Base-by-base conservation (phyloP, 2,797 vertebrate species). In the Alca torda region DNA sequence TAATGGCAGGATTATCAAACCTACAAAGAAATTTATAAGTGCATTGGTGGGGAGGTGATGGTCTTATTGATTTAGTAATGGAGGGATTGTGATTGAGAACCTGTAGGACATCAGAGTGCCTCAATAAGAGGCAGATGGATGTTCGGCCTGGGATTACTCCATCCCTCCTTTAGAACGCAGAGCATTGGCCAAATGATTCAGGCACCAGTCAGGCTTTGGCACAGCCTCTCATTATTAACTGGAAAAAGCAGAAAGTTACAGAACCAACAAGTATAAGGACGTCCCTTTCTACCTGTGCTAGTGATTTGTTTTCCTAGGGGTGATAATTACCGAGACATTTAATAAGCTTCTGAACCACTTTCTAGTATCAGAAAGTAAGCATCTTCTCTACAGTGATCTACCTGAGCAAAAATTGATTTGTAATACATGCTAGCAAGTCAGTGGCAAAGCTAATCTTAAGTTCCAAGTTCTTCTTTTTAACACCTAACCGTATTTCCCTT, bases 1-100 rank as follows among this genome's bases (percentile, higher is more conserved):
- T 96, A 91, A 94, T 81, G 60, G 72, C 43, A 95, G 60, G 45
- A 91, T 88, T 90, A 94, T 69, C 61, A 97, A 92, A 94, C 64
- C n/a, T 92, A 46, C 64, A 86, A 91, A 82, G 63, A 69, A 91
- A 74, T 92, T 95, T 74, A 2, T 75, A 92, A 90, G 41, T 93
- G 87, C 69, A 84, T 46, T 94, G 87, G 75, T n/a, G 30, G 59
- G 11, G 10, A 72, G 54, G 53, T 74, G 74, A 91, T 46, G 41
- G 54, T 79, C 65, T 92, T 88, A 91, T 37, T 84, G 95, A 94
- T 90, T 93, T 70, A 74, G 41, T 88, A 96, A 94, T 83, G 79
- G 87, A 92, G 37, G 21, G 54, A 85, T 31, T 92, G 80, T 94
- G 84, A 93, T n/a, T 93, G 87, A 91, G 73, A 91, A 93, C 60